Conservation (phyloP, 2,797 vertebrate genomes). For the Corythornis leucogaster region DNA sequence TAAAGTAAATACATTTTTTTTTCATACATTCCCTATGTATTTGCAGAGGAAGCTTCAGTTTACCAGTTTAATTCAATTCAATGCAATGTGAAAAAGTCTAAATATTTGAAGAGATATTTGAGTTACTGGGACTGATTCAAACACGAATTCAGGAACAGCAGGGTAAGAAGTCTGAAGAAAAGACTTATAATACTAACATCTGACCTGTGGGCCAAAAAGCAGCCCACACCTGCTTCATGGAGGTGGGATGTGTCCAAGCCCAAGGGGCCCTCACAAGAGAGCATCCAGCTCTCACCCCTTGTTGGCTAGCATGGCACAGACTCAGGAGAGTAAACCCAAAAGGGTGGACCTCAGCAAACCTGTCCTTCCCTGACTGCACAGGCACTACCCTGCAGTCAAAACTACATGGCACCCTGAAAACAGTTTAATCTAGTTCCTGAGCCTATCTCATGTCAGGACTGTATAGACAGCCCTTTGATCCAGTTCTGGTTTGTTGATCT, state of each 20-base stretch:
- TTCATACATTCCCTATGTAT: background rate
- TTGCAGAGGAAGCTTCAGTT: background rate
- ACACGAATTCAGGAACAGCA: background rate
- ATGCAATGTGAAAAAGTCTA: background rate
- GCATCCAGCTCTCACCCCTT: background rate
- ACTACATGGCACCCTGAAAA: background rate
- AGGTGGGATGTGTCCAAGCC: background rate
- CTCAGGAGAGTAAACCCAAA: background rate
- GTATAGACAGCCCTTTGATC: background rate
- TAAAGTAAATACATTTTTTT: background rate
- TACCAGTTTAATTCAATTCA: background rate
- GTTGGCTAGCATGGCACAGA: background rate
- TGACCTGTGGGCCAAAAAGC: background rate
- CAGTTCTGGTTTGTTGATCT: background rate
- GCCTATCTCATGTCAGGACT: background rate
- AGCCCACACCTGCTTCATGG: background rate
- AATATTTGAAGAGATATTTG: background rate
- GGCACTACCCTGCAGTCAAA: background rate
- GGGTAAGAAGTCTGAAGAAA: background rate
- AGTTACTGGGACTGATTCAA: background rate
- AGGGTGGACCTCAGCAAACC: background rate
- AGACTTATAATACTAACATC: background rate
- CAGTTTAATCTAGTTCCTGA: background rate
- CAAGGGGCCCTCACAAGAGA: background rate
- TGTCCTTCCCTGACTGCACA: background rate